Evolutionary conservation across 2,113 vertebrate genomes (phyloP).

Genomic region (Colossoma macropomum): DNA sequence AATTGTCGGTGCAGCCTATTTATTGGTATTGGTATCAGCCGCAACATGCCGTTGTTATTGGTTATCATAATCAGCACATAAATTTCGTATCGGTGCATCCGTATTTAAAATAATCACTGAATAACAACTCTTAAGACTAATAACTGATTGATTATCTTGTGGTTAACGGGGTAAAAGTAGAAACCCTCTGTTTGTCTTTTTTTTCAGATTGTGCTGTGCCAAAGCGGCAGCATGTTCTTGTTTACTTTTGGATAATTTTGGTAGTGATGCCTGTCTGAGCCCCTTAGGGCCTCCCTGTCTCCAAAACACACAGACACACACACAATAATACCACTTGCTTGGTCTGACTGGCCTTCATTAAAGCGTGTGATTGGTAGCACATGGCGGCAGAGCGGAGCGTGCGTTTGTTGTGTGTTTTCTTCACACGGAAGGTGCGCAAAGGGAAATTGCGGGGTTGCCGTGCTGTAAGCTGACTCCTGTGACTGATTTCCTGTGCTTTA

Average conservation of each 20-base stretch:
- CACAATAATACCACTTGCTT: slow-evolving; percentile 6
- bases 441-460: slow-evolving; percentile 81
- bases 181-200: slow-evolving; percentile 75
- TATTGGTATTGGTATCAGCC: no score
- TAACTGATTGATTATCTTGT: not conserved
- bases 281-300: slow-evolving; percentile 42
- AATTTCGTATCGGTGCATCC: not conserved
- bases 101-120: no score
- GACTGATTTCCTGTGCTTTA: slow-evolving; percentile 72
- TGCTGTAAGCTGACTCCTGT: slow-evolving; percentile 69
- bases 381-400: slow-evolving; percentile 68
- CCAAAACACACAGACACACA: not conserved
- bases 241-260: slow-evolving; percentile 75
- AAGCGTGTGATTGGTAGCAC: slow-evolving; percentile 81
- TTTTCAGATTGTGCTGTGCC: slow-evolving; percentile 44
- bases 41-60: no score
- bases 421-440: slow-evolving; percentile 80
- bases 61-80: no score
- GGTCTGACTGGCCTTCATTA: slow-evolving; percentile 81
- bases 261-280: slow-evolving; percentile 63
- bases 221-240: slow-evolving; percentile 66
- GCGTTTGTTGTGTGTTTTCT: slow-evolving; percentile 70
- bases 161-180: slow-evolving; percentile 56
- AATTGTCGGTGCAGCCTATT: no score
- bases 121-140: not conserved